A percentile compares a stretch with the other conserved stretches of the same genome.
phyloP scores from a whole-genome alignment of 2,113 vertebrate species.

The Ciconia boyciana region DNA sequence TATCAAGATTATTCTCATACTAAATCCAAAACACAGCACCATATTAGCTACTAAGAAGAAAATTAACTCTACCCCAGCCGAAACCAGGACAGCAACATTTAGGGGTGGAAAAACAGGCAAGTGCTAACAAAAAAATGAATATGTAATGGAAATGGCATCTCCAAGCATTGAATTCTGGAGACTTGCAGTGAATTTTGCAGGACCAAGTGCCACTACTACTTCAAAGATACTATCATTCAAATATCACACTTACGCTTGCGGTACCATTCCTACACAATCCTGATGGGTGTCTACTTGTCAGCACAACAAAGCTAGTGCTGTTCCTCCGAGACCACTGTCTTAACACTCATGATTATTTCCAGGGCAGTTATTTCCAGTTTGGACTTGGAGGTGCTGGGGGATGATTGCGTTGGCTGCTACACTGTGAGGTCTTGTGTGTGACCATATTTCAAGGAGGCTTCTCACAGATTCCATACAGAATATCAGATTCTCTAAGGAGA shows the following conservation, averaged over 20 bases:
- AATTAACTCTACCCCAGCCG: no score
- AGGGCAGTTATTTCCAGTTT: background rate
- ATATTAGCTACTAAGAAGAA: no score
- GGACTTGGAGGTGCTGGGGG: background rate
- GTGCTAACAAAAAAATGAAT: background rate
- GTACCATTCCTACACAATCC: background rate
- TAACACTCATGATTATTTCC: background rate
- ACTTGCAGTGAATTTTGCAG: background rate
- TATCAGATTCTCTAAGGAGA: background rate
- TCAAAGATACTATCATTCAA: background rate
- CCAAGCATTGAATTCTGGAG: background rate
- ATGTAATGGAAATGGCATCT: background rate
- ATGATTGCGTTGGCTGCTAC: background rate
- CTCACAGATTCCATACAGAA: background rate
- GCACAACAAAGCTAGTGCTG: background rate
- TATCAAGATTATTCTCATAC: no score
- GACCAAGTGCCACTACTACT: background rate
- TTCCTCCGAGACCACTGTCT: background rate
- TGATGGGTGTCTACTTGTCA: background rate
- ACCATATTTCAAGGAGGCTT: background rate
- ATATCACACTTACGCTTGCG: background rate
- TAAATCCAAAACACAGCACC: no score
- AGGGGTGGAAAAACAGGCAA: background rate
- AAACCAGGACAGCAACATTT: background rate
- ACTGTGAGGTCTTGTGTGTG: background rate